Percentiles rank a stretch among this genome's conserved stretches.
Evolutionary conservation across 2,797 vertebrate species (phyloP).

Genomic region (Rhodeus uyekii): DNA sequence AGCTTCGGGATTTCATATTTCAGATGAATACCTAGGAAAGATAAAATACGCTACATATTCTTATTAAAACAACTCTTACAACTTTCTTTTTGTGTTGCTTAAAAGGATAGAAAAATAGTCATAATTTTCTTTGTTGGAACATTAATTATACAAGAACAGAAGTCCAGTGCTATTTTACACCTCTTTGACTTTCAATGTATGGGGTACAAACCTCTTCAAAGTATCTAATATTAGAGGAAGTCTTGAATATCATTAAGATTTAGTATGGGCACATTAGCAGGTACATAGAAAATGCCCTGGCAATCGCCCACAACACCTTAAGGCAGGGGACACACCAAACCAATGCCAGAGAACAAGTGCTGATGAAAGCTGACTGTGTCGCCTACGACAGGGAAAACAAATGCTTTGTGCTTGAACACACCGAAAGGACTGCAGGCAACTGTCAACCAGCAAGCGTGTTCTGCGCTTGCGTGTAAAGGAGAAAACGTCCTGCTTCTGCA

Average conservation of each 20-base stretch:
- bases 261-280: not conserved
- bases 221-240: not conserved
- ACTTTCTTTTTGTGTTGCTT: constrained; percentile 11
- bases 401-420: no score
- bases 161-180: not conserved
- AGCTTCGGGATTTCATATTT: constrained; percentile 44
- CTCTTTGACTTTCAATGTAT: not conserved
- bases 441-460: no score
- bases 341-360: no score
- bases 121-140: not conserved
- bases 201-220: not conserved
- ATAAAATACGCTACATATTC: constrained; percentile 19
- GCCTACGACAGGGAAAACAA: no score
- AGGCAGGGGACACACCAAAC: no score
- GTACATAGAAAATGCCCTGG: not conserved
- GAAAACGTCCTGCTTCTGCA: no score
- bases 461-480: no score
- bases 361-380: no score
- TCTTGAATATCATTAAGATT: not conserved
- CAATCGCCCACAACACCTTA: not conserved
- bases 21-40: constrained; percentile 33
- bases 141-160: not conserved
- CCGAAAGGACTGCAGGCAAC: no score
- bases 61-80: not conserved
- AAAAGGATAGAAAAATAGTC: not conserved